Evolutionary conservation across 2,888 invertebrate genomes (phyloP), one percentile per base, ranked within the genome.

Genomic region (Ophion obscuratus): DNA sequence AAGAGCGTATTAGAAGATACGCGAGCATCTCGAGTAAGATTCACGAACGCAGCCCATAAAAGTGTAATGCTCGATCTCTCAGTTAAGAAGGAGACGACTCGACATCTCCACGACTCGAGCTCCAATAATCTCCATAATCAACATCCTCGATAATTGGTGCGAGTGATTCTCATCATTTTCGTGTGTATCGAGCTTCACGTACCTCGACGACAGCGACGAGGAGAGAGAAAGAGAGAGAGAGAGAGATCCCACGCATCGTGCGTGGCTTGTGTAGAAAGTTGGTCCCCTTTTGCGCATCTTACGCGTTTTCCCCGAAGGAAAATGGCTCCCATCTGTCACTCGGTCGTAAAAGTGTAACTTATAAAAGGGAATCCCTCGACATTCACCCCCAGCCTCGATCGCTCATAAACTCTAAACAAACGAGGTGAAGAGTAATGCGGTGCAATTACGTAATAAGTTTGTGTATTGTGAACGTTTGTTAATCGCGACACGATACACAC

Each of bases 311-410:
- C 90, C 86, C 79, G 85, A 90, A 90, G 89, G 91, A 93, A 93
- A 93, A 93, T 93, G 93, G 93, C 92, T 89, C 89, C 92, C 92
- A 92, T 92, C 93, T 93, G 93, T 92, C 93, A 92, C 87, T 90
- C 89, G 87, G 82, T 89, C 88, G 85, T 84, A 68, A 88, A 88
- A 90, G 89, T 89, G 85, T 89, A 87, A 88, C 87, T 90, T 66
- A 66, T 87, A 87, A 87, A 86, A 81, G 67, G 77, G 47, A 79
- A 66, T 64, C 62, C 73, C 24, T 62, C 64, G 36, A 44, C 64
- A 44, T 20, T 64, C 40, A 40, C 57, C 57, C 24, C 66, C 74
- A 24, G 68, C 70, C 64, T 59, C 53, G 78, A 24, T 75, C 61
- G 70, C n/a, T 44, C 11, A 59, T 80, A 59, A 53, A 76, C 70